Percentiles rank a stretch among this genome's conserved stretches.
These are phyloP conservation scores for Sebastes cheni DNA, from an alignment of 2,797 vertebrate species.

Conservation along the genomic window DNA sequence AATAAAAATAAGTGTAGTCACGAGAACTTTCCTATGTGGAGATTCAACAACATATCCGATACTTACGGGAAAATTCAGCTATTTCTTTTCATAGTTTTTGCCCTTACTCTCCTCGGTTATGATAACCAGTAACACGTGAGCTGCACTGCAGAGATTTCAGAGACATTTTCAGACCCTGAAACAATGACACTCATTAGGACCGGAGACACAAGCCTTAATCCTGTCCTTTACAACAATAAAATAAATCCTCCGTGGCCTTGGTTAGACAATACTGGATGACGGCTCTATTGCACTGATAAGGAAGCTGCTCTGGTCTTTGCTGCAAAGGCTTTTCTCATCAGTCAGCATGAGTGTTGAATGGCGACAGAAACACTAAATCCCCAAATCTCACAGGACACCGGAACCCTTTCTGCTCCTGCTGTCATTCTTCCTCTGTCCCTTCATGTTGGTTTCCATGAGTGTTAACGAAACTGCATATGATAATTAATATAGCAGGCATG, in stretches of 20 bases:
- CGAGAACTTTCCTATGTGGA: neutral
- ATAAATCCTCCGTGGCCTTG: neutral
- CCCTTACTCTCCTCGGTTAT: neutral
- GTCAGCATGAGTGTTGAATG: neutral
- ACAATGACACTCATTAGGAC: constrained; percentile 4
- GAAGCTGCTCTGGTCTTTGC: neutral
- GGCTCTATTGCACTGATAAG: neutral
- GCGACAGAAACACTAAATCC: neutral
- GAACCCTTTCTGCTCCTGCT: neutral
- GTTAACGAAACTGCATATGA: neutral
- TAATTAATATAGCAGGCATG: neutral
- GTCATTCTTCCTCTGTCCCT: neutral
- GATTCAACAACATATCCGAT: neutral
- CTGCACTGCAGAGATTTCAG: constrained; percentile 4
- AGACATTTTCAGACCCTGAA: neutral
- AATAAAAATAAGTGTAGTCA: neutral
- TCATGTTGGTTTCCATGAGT: neutral
- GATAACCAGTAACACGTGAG: neutral
- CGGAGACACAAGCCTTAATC: neutral
- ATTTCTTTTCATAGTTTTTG: neutral
- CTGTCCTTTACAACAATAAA: constrained; percentile 2
- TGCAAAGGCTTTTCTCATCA: constrained; percentile 7
- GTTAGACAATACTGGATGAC: neutral
- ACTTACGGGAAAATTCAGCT: neutral
- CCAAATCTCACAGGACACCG: neutral